Evolutionary conservation across 2,113 vertebrate genomes (phyloP).

Genomic region (Bujurquina vittata): DNA sequence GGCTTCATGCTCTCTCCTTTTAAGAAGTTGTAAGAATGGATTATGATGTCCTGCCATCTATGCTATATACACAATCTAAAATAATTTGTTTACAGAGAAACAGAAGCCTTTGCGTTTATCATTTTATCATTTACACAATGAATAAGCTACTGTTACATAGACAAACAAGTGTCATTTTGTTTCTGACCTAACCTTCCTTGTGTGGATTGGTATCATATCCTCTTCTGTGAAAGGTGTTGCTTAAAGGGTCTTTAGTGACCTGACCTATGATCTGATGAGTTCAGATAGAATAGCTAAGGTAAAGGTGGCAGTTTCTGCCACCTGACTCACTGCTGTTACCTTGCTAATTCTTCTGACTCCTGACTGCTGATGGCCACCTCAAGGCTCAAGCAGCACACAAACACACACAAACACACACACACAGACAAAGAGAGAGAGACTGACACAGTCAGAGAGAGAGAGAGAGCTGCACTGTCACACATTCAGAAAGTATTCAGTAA

Average conservation of each 20-base stretch:
- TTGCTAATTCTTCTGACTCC: slow-evolving; percentile 34
- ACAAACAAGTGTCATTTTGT: neutral
- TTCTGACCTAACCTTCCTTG: neutral
- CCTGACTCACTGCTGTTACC: slow-evolving; percentile 22
- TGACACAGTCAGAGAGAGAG: neutral
- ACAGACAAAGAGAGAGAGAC: neutral
- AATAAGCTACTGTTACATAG: neutral
- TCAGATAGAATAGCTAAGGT: slow-evolving; percentile 13
- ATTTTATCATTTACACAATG: neutral
- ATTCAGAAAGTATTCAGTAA: neutral
- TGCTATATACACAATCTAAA: neutral
- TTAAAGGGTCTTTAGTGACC: slow-evolving; percentile 5
- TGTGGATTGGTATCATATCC: slow-evolving; percentile 2
- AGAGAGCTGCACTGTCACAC: neutral
- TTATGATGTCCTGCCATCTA: neutral
- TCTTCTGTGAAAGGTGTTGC: neutral
- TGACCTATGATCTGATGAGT: slow-evolving; percentile 34
- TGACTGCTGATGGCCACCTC: slow-evolving; percentile 24
- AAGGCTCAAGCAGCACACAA: neutral
- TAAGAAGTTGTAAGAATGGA: neutral
- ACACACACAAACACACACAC: neutral
- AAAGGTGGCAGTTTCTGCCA: slow-evolving; percentile 34
- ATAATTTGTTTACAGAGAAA: neutral
- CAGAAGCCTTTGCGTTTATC: neutral
- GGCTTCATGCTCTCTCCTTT: neutral